Conservation (phyloP, 1,140 invertebrate species). For the Acromyrmex charruanus region DNA sequence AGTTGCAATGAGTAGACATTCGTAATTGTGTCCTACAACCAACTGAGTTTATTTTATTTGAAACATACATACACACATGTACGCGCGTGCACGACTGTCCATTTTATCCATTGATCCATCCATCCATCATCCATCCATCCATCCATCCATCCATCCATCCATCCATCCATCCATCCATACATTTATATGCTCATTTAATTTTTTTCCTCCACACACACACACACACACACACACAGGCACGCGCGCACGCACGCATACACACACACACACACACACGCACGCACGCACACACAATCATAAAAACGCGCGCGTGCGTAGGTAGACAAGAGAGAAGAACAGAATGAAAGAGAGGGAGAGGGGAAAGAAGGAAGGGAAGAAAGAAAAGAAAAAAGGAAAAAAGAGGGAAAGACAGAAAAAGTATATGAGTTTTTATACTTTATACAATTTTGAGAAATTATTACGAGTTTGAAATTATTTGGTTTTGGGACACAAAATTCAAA, state of each 20-base stretch:
- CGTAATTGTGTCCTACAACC: constrained; percentile 57
- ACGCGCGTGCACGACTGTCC: background rate
- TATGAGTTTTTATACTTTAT: constrained; percentile 32
- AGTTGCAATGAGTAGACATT: constrained; percentile 45
- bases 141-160: background rate
- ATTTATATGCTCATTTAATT: too few relatives aligned
- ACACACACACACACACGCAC: background rate
- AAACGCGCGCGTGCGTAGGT: background rate
- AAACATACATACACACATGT: background rate
- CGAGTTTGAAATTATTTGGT: constrained; percentile 6
- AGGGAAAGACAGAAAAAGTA: background rate
- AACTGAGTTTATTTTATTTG: constrained; percentile 36
- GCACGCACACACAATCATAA: background rate
- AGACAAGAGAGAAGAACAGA: too few relatives aligned
- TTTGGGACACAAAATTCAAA: constrained; percentile 50
- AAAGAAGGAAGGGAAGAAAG: too few relatives aligned
- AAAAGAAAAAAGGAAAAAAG: background rate
- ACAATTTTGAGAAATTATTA: constrained; percentile 35
- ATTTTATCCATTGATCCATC: background rate
- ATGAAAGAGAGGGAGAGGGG: too few relatives aligned
- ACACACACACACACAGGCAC: background rate
- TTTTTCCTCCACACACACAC: background rate
- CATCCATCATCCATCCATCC: background rate
- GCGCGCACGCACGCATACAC: background rate
- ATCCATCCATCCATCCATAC: too few relatives aligned